These are phyloP conservation scores for Myxocyprinus asiaticus DNA, from an alignment of 2,113 vertebrate species.

Conservation along the genomic window DNA sequence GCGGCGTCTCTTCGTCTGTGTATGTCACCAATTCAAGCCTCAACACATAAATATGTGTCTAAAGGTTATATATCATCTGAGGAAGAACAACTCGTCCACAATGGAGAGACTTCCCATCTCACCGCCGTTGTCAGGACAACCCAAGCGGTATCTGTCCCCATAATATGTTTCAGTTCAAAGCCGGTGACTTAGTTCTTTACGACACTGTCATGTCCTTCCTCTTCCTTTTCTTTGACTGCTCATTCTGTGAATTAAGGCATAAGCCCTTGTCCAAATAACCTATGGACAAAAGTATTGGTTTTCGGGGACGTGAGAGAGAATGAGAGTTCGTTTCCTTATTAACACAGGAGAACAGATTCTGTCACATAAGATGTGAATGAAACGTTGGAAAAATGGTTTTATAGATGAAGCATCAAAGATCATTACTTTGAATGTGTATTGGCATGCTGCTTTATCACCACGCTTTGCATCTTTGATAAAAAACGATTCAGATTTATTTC, in stretches of 20 bases:
- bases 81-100: constrained; percentile 87
- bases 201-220: constrained; percentile 31
- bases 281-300: constrained; percentile 20
- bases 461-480: too few relatives aligned
- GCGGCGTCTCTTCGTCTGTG: constrained; percentile 47
- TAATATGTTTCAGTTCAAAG: constrained; percentile 87
- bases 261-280: constrained; percentile 38
- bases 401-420: too few relatives aligned
- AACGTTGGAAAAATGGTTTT: background rate
- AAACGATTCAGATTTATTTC: background rate
- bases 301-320: background rate
- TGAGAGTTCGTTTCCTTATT: background rate
- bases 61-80: constrained; percentile 78
- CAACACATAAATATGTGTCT: constrained; percentile 78
- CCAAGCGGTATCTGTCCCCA: constrained; percentile 76
- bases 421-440: background rate
- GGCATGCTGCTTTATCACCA: too few relatives aligned
- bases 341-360: background rate
- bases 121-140: constrained; percentile 85
- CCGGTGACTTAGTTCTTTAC: constrained; percentile 34
- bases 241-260: constrained; percentile 7
- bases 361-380: background rate
- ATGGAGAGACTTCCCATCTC: constrained; percentile 81
- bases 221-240: constrained; percentile 23
- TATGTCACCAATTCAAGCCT: constrained; percentile 76